Conservation (phyloP, 2,113 vertebrate species). For the Mionectes macconnelli region DNA sequence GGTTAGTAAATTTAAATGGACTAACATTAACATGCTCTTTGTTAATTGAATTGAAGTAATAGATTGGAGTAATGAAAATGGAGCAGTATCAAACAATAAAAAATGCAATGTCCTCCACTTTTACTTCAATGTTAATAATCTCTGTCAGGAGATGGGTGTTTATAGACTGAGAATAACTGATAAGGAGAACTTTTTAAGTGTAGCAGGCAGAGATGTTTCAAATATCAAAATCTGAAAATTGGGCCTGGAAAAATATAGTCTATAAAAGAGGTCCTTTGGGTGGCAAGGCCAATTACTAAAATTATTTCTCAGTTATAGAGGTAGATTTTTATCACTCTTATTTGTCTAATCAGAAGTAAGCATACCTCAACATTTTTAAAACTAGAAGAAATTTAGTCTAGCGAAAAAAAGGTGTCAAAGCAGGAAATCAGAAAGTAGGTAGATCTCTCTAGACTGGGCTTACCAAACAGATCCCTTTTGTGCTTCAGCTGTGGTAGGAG, state of each 20-base stretch:
- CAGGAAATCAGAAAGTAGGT: not conserved
- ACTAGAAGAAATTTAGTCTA: not conserved
- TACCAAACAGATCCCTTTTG: not conserved
- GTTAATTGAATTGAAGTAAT: not conserved
- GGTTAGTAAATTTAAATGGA: not conserved
- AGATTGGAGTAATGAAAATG: not conserved
- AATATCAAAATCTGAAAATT: not conserved
- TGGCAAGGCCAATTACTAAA: not conserved
- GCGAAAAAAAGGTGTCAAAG: not conserved
- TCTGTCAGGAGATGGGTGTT: not conserved
- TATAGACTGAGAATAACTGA: not conserved
- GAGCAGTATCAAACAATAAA: not conserved
- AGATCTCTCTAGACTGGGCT: fast-evolving
- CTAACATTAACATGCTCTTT: not conserved
- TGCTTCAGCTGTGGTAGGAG: not conserved
- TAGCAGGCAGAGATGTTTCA: not conserved
- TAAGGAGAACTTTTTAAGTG: not conserved
- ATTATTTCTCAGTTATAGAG: not conserved
- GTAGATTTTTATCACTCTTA: not conserved
- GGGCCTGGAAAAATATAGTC: not conserved
- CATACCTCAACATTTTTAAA: not conserved
- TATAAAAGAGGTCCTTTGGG: not conserved
- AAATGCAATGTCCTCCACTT: not conserved
- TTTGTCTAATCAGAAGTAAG: not conserved
- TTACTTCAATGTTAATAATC: not conserved